phyloP scores from a whole-genome alignment of 2,113 vertebrate genomes.

The Urocolius indicus region DNA sequence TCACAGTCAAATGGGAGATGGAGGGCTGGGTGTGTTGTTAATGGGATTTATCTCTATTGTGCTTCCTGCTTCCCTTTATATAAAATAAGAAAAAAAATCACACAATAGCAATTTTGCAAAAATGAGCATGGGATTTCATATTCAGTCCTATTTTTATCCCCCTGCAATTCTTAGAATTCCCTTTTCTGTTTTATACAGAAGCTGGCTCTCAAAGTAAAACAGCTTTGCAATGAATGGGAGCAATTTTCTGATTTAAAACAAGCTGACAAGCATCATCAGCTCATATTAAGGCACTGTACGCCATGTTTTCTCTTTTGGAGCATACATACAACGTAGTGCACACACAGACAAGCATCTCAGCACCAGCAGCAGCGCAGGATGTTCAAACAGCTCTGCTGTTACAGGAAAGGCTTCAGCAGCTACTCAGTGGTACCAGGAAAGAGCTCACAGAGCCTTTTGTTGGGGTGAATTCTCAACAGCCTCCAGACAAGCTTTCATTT shows the following conservation, averaged over 20 bases:
- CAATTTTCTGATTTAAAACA: not conserved
- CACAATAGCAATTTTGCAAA: not conserved
- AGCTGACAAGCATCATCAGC: not conserved
- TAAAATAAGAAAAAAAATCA: not conserved
- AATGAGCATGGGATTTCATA: not conserved
- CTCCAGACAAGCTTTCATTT: not conserved
- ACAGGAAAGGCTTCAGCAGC: not conserved
- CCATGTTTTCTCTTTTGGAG: not conserved
- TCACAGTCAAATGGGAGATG: not conserved
- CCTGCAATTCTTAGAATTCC: not conserved
- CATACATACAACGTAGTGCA: rapidly evolving
- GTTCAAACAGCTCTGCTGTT: not conserved
- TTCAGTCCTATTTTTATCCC: not conserved
- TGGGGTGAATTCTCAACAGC: not conserved
- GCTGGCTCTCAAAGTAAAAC: not conserved
- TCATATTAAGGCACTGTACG: rapidly evolving
- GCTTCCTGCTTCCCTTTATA: not conserved
- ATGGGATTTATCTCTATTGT: not conserved
- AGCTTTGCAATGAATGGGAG: not conserved
- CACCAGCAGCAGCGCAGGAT: not conserved
- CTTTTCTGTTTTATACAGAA: not conserved
- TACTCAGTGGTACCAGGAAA: not conserved
- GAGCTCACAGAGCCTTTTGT: not conserved
- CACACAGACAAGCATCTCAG: not conserved
- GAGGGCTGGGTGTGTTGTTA: too few species aligned